Base-by-base conservation (phyloP, 92 coral and sea anemone species). In the Diadumene lineata region DNA sequence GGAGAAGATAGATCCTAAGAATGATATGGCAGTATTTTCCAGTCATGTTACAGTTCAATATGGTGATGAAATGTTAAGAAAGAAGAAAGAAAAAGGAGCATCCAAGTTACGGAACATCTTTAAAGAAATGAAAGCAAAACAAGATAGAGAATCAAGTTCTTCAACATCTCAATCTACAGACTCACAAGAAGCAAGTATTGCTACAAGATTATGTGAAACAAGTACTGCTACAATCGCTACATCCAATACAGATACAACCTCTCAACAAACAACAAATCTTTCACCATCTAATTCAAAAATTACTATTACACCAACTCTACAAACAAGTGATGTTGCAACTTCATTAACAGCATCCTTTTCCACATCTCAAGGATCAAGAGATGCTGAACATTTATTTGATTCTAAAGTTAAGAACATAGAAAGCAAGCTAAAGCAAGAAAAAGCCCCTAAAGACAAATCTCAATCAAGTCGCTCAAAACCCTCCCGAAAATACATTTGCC, bases 1-100 rank as follows among this genome's bases (percentile, higher is more conserved):
- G 43, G 69, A 57, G 64, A 57, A 32, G 43, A 64, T 57, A 19
- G 67, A 48, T 69, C 75, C 31, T 23, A 28, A 82, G 56, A 55
- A 56, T 44, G 27, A 56, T 55, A 69, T n/a, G 31, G 2, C 0
- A 29, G 22, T 25, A 19, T 19, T 29, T 46, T 56, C 48, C 1
- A 27, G 56, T 9, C n/a, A 55, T 34, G 48, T 38, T 60, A 11
- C 17, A 60, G 24, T 23, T n/a, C 53, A 24, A 60, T 60, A 30
- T 75, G 32, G 53, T 17, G n/a, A 66, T 69, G 43, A 30, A 7
- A 1, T 32, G 4, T 22, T 22, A 23, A 18, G 29, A 23, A 60
- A 27, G 65, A 26, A 60, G 31, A 60, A 23, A 60, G 23, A 3
- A 23, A 60, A 26, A 56, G 21, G 22, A 8, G 9, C 51, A 53